phyloP scores from a whole-genome alignment of 2,888 invertebrate species.

The Scaptodrosophila latifasciaeformis region DNA sequence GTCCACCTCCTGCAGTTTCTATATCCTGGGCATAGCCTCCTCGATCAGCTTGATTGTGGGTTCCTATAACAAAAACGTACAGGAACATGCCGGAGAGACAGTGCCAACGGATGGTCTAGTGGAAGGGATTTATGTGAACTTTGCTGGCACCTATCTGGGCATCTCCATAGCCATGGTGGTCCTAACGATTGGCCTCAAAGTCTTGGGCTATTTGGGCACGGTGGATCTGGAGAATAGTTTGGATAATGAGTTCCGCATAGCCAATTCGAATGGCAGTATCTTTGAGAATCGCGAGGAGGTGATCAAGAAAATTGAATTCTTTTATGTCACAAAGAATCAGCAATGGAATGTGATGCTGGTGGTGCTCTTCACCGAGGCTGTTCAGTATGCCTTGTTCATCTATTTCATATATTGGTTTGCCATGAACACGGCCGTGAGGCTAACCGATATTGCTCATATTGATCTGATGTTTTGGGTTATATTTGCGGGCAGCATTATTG shows the following conservation, averaged over 20 bases:
- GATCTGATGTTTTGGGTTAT: constrained; percentile 68
- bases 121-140: constrained; percentile 65
- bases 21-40: constrained; percentile 65
- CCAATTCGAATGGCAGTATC: constrained; percentile 69
- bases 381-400: constrained; percentile 69
- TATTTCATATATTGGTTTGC: constrained; percentile 71
- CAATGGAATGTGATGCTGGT: constrained; percentile 69
- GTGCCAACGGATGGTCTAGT: constrained; percentile 40
- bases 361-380: constrained; percentile 64
- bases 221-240: constrained; percentile 67
- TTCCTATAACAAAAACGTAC: constrained; percentile 49
- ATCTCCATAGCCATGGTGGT: constrained; percentile 48
- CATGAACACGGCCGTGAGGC: constrained; percentile 57
- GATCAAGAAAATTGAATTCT: constrained; percentile 68
- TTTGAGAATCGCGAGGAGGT: constrained; percentile 66
- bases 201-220: constrained; percentile 59
- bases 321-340: constrained; percentile 70
- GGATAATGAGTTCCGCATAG: constrained; percentile 69
- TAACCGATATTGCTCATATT: constrained; percentile 51
- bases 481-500: constrained; percentile 53
- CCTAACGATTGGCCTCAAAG: constrained; percentile 58
- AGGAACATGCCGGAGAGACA: constrained; percentile 21
- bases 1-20: constrained; percentile 62
- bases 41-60: constrained; percentile 64
- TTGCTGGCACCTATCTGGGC: constrained; percentile 65